Evolutionary conservation across 1,140 invertebrate species (phyloP), one percentile per base, ranked within the genome.

Genomic region (Caerostris extrusa): DNA sequence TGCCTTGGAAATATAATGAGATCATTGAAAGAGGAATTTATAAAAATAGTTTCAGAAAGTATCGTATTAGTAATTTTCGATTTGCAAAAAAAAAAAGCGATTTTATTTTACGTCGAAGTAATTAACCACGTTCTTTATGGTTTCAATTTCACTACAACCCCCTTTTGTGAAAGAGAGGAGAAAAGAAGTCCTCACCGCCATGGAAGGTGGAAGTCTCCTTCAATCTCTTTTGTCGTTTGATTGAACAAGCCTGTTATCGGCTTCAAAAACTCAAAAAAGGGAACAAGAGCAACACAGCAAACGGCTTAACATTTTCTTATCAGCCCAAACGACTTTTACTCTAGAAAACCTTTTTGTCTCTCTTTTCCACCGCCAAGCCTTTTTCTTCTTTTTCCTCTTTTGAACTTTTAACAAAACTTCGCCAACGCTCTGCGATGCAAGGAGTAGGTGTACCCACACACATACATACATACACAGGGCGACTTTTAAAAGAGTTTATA

Each of bases 221-320:
- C 92, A 93, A 93, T 93, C 86, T 89, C 53, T 93, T 93, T 93
- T 93, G 92, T 93, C 92, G 69, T 88, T 61, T 93, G 92, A 93
- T 93, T 93, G 86, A 81, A 89, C 92, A 93, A 93, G 92, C 92
- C 85, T 93, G 92, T 93, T 93, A 93, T 93, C 92, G 92, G 83
- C 71, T 83, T 92, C 77, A 83, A 86, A 92, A 93, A 89, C 61
- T 17, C 61, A 53, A 77, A 83, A 93, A 92, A 77, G 56, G 82
- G 55, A 87, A 86, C 12, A 87, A 87, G 85, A 93, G 60, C 83
- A 93, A 56, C 91, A 92, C 55, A 50, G 69, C 85, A 93, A 93
- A 89, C 92, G 86, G 92, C 92, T 93, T 93, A 88, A 89, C 92
- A 93, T 93, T 93, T 93, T 93, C 92, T 93, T 93, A 93, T 93